Conservation (phyloP, 2,888 invertebrate species). For the Arrhopalites spinosus region DNA sequence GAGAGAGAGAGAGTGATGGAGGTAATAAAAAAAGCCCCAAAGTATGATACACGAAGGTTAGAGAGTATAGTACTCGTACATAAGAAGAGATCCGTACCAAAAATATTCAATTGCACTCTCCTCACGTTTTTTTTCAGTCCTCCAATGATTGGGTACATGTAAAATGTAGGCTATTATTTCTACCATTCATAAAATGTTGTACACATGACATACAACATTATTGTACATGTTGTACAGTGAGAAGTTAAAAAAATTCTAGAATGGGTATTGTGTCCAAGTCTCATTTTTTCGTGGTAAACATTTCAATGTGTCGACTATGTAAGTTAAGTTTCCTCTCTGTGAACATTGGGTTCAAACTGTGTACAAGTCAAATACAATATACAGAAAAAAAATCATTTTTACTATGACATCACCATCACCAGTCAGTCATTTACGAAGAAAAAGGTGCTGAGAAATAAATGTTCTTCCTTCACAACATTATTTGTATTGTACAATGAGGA, state of each 20-base stretch:
- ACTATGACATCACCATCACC: not conserved
- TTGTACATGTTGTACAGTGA: not conserved
- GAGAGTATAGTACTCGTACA: not conserved
- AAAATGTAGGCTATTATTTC: slow-evolving; percentile 11
- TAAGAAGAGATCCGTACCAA: not conserved
- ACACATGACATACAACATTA: not conserved
- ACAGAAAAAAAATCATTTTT: not conserved
- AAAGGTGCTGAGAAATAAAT: too few species aligned
- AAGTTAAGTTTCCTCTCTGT: not conserved
- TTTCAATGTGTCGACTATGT: not conserved
- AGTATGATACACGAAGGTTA: not conserved
- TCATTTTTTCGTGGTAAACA: not conserved
- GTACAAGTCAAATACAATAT: not conserved
- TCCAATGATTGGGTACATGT: slow-evolving; percentile 1
- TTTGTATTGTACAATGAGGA: too few species aligned
- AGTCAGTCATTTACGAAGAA: not conserved
- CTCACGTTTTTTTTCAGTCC: not conserved
- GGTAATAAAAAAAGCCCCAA: not conserved
- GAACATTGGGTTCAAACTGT: not conserved
- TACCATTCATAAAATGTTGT: slow-evolving; percentile 7
- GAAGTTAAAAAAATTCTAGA: not conserved
- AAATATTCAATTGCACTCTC: too few species aligned
- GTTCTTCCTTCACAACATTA: too few species aligned
- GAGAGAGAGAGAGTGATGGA: not conserved
- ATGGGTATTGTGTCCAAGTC: slow-evolving; percentile 1